phyloP scores from a whole-genome alignment of 2,797 vertebrate species.

The Neostethus bicornis region DNA sequence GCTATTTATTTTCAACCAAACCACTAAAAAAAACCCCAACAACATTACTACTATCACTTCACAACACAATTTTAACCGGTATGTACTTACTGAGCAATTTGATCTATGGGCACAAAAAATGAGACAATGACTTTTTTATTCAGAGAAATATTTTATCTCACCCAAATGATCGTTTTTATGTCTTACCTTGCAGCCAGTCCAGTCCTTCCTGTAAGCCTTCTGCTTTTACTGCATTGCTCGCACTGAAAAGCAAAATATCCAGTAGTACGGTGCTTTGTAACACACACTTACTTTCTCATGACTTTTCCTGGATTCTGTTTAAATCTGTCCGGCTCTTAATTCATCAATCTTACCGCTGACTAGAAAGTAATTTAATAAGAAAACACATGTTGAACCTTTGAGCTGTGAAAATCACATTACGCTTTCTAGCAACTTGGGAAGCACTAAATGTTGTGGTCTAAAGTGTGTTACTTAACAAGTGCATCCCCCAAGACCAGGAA shows the following conservation, averaged over 20 bases:
- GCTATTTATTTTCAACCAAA: slow-evolving; percentile 17
- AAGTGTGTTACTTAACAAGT: slow-evolving; percentile 7
- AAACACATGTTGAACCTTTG: slow-evolving; percentile 38
- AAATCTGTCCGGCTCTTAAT: slow-evolving; percentile 58
- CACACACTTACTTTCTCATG: slow-evolving; percentile 53
- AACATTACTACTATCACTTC: slow-evolving; percentile 28
- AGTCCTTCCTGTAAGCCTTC: slow-evolving; percentile 96
- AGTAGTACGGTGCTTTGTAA: slow-evolving; percentile 47
- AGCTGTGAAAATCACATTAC: background rate
- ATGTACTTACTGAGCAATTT: slow-evolving; percentile 79
- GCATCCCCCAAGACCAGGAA: background rate
- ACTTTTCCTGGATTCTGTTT: slow-evolving; percentile 44
- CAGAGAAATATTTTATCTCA: background rate
- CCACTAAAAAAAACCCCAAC: slow-evolving; percentile 19
- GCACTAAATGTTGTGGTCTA: slow-evolving; percentile 6
- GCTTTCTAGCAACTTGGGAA: slow-evolving; percentile 1
- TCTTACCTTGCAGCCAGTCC: slow-evolving; percentile 96
- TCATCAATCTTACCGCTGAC: slow-evolving; percentile 63
- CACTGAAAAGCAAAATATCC: slow-evolving; percentile 80
- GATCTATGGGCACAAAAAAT: slow-evolving; percentile 59
- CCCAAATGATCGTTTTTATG: background rate
- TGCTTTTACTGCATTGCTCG: slow-evolving; percentile 94
- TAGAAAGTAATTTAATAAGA: slow-evolving; percentile 53
- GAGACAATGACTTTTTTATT: slow-evolving; percentile 9
- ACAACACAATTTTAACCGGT: background rate